Evolutionary conservation across 2,797 vertebrate species (phyloP).

Genomic region (Pangasius mekongensis): DNA sequence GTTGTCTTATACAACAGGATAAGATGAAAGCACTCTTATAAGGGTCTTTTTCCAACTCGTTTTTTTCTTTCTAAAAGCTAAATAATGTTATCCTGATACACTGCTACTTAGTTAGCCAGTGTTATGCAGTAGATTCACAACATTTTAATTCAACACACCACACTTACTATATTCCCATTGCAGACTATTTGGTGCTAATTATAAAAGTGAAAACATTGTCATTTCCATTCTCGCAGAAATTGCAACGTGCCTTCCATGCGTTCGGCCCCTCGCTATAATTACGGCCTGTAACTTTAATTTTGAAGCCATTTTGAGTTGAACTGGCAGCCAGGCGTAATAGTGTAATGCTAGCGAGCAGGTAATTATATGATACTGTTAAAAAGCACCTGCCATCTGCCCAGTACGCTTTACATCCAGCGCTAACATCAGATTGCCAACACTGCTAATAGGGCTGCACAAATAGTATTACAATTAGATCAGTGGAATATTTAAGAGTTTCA

Average conservation of each 20-base stretch:
- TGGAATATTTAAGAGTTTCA: not conserved
- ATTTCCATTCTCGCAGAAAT: not conserved
- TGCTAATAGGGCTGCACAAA: not conserved
- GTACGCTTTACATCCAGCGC: not conserved
- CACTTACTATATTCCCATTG: no score
- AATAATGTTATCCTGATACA: no score
- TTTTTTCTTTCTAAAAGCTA: no score
- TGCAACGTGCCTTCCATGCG: not conserved
- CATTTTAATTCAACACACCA: not conserved
- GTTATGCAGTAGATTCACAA: not conserved
- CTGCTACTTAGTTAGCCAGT: no score
- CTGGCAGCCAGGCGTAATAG: constrained; percentile 6
- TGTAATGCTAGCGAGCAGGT: constrained; percentile 1
- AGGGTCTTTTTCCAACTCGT: no score
- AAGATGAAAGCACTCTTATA: not conserved
- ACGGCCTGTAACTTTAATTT: not conserved
- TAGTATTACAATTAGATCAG: not conserved
- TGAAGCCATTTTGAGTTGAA: not conserved
- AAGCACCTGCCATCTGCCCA: constrained; percentile 17
- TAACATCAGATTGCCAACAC: not conserved
- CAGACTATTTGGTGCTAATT: not conserved
- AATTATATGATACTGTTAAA: constrained; percentile 16
- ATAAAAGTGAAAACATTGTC: not conserved
- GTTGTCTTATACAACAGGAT: not conserved
- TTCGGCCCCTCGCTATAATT: constrained; percentile 2